phyloP scores from a whole-genome alignment of 2,113 vertebrate species.

The Esox niger region DNA sequence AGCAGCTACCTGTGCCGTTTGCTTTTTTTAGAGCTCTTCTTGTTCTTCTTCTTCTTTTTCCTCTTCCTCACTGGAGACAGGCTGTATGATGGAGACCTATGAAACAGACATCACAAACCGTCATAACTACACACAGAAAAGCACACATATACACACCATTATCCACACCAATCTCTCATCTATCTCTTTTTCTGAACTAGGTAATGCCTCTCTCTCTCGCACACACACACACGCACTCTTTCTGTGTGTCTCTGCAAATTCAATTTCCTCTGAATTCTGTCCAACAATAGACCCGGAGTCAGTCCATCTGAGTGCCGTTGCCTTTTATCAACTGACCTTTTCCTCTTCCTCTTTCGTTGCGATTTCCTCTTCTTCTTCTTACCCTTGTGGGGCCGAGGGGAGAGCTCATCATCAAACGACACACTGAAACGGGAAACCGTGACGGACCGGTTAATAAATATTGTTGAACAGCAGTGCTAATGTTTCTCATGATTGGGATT shows the following conservation, averaged over 20 bases:
- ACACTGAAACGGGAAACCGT: conserved; percentile 56
- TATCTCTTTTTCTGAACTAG: not conserved
- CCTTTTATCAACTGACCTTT: conserved; percentile 73
- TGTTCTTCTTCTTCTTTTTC: conserved; percentile 94
- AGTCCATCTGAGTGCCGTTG: not conserved
- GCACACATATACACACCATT: not conserved
- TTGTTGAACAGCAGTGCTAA: not conserved
- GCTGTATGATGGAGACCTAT: conserved; percentile 87
- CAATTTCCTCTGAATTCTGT: not conserved
- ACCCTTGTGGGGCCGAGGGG: conserved; percentile 63
- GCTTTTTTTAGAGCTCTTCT: conserved; percentile 92
- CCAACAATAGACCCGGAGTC: not conserved
- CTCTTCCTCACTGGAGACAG: conserved; percentile 87
- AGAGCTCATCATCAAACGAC: conserved; percentile 66
- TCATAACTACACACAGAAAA: conserved; percentile 7
- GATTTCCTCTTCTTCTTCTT: conserved; percentile 95
- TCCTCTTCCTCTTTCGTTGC: conserved; percentile 83
- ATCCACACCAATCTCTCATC: no score
- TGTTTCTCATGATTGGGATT: not conserved
- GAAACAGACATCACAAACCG: not conserved
- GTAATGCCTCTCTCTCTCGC: not conserved
- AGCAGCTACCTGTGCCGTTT: conserved; percentile 83
- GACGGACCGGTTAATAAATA: not conserved
- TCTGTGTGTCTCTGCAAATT: not conserved
- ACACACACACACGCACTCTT: not conserved